phyloP scores from a whole-genome alignment of 2,797 vertebrate species.

The Lacerta viridis region DNA sequence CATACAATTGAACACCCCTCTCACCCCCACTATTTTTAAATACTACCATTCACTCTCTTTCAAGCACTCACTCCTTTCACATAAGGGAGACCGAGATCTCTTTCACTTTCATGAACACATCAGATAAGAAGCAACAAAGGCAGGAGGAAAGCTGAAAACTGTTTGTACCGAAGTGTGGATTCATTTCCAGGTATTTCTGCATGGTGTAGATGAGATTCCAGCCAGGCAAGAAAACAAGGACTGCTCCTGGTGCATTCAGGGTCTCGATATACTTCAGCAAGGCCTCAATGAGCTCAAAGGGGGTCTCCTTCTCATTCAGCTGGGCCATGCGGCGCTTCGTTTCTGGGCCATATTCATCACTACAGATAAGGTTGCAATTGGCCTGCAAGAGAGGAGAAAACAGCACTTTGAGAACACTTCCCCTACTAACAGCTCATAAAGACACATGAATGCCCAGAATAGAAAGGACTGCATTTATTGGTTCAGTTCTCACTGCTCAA shows the following conservation, averaged over 20 bases:
- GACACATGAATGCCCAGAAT: neutral
- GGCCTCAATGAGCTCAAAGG: conserved; percentile 95
- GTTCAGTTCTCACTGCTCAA: neutral
- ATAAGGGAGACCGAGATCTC: neutral
- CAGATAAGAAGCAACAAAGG: neutral
- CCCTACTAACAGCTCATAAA: neutral
- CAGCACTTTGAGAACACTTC: neutral
- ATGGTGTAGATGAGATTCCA: conserved; percentile 97
- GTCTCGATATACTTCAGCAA: conserved; percentile 93
- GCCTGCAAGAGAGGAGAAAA: conserved; percentile 77
- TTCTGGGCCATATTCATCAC: conserved; percentile 88
- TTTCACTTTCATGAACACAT: conserved; percentile 1
- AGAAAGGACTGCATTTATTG: neutral
- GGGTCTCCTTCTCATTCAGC: conserved; percentile 93
- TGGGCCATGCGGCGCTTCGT: conserved; percentile 91
- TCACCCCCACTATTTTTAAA: neutral
- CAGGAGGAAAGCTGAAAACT: conserved; percentile 38
- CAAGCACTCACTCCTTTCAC: neutral
- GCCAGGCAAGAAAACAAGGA: conserved; percentile 94
- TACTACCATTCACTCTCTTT: neutral
- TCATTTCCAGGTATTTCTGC: conserved; percentile 96
- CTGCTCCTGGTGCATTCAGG: conserved; percentile 90
- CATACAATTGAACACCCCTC: neutral
- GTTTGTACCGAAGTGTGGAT: conserved; percentile 89
- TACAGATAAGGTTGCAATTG: conserved; percentile 92